Percentiles rank a stretch among this genome's conserved stretches.
Evolutionary conservation across 1,140 invertebrate genomes (phyloP).

Genomic region (Stegodyphus dumicola): DNA sequence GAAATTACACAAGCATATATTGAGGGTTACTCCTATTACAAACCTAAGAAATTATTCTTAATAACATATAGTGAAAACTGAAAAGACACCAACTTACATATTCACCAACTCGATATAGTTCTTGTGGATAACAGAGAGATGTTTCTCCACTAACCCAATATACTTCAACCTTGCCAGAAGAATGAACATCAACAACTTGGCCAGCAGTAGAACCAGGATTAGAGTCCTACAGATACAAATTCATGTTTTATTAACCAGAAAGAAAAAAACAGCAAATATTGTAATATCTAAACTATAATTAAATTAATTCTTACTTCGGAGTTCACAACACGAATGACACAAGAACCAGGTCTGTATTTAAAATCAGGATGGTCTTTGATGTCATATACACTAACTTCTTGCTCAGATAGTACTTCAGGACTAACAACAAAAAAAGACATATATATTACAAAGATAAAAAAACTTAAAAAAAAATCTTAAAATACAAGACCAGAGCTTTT

Average conservation of each 20-base stretch:
- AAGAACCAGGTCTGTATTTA: conserved; percentile 89
- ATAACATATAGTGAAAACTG: too few relatives aligned
- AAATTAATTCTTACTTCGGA: conserved; percentile 73
- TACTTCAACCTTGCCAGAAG: conserved; percentile 80
- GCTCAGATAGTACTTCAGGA: conserved; percentile 78
- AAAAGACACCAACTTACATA: conserved; percentile 54
- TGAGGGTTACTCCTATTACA: too few relatives aligned
- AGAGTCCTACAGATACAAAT: conserved; percentile 49
- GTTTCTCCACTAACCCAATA: conserved; percentile 88
- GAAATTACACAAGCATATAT: too few relatives aligned
- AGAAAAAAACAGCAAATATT: not conserved
- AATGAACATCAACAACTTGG: conserved; percentile 88
- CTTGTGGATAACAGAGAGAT: conserved; percentile 92
- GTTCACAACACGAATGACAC: conserved; percentile 88
- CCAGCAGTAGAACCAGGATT: conserved; percentile 82
- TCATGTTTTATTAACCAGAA: not conserved
- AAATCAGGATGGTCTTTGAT: conserved; percentile 95
- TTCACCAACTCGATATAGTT: conserved; percentile 74
- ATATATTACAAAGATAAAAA: not conserved
- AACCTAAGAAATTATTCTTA: too few relatives aligned
- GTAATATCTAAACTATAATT: not conserved
- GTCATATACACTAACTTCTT: conserved; percentile 94
- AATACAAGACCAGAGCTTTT: too few relatives aligned
- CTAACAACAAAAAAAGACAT: conserved; percentile 68
- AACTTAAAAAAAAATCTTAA: too few relatives aligned